A percentile compares a stretch with the other conserved stretches of the same genome.
Evolutionary conservation across 2,888 invertebrate genomes (phyloP).

Genomic region (Mythimna vitellina): DNA sequence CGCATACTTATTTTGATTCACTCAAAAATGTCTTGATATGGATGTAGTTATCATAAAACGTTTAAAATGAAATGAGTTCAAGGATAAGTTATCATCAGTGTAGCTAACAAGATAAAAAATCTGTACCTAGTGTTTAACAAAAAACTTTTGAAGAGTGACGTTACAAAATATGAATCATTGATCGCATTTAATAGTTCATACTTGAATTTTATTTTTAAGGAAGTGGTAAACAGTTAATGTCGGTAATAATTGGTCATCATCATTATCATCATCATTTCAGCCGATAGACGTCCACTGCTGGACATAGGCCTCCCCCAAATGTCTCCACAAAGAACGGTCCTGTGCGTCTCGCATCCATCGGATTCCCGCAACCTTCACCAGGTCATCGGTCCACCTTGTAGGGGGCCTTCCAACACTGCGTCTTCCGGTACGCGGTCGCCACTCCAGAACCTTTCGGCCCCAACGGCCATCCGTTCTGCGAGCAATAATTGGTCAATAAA

Average conservation of each 20-base stretch:
- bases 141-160: no score
- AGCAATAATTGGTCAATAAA: slow-evolving; percentile 13
- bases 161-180: not conserved
- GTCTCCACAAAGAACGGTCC: no score
- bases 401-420: no score
- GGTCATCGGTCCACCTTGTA: no score
- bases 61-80: slow-evolving; percentile 23
- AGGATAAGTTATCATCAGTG: slow-evolving; percentile 15
- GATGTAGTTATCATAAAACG: not conserved
- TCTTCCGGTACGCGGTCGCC: no score
- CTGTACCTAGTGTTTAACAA: not conserved
- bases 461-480: no score
- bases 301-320: no score
- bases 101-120: not conserved
- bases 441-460: no score
- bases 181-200: not conserved
- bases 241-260: not conserved
- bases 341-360: no score
- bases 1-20: not conserved
- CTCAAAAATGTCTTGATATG: not conserved
- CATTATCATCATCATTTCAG: no score
- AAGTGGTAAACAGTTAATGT: not conserved
- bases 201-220: not conserved
- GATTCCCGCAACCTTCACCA: no score
- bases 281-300: no score